Evolutionary conservation across 2,113 vertebrate species (phyloP).

Genomic region (Alligator mississippiensis): DNA sequence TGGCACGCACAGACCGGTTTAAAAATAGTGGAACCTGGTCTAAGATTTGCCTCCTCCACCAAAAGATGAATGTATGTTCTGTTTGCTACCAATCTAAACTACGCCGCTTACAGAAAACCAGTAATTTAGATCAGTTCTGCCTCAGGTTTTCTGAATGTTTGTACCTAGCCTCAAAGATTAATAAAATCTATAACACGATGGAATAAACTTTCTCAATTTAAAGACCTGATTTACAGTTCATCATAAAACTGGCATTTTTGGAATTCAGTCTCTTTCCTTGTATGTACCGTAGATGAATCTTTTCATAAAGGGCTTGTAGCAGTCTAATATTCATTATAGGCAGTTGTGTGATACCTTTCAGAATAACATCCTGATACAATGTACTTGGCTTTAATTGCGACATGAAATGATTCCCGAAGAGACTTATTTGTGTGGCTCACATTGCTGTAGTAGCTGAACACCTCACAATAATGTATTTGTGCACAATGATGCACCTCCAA

Average conservation of each 20-base stretch:
- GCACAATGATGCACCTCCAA: not conserved
- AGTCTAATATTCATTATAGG: accelerated
- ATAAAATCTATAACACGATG: not conserved
- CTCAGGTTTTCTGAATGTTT: not conserved
- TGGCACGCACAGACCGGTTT: too few species aligned
- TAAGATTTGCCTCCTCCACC: too few species aligned
- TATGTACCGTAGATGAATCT: accelerated
- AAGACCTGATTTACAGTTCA: not conserved
- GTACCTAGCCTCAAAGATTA: not conserved
- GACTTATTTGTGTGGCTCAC: not conserved
- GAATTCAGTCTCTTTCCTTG: not conserved
- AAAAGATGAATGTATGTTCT: too few species aligned
- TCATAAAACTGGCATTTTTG: not conserved
- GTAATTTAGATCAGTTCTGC: too few species aligned
- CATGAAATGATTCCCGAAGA: not conserved
- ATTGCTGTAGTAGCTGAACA: not conserved
- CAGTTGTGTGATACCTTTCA: not conserved
- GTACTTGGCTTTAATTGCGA: not conserved
- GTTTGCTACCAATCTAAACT: too few species aligned
- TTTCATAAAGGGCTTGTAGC: not conserved
- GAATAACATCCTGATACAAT: accelerated
- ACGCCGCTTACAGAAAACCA: too few species aligned
- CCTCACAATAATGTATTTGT: not conserved
- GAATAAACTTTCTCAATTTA: not conserved
- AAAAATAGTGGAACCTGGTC: too few species aligned